phyloP scores from a whole-genome alignment of 2,113 vertebrate genomes.

The Crotophaga sulcirostris region DNA sequence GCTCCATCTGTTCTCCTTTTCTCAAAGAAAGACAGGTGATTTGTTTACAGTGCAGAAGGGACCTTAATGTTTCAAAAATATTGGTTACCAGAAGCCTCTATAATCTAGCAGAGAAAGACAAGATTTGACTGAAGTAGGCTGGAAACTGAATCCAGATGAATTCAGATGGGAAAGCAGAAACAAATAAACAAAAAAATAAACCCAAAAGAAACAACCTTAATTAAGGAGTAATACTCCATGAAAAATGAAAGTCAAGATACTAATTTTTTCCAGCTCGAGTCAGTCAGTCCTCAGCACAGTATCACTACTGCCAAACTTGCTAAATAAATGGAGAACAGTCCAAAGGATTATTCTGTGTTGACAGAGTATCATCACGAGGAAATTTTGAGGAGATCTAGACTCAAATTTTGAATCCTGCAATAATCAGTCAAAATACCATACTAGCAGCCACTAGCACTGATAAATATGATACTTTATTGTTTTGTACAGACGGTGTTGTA shows the following conservation, averaged over 20 bases:
- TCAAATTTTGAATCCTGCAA: neutral
- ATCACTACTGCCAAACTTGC: neutral
- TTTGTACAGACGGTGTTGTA: neutral
- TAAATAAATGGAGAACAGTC: neutral
- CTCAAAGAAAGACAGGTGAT: neutral
- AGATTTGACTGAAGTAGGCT: neutral
- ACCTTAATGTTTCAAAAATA: neutral
- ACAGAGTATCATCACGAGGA: neutral
- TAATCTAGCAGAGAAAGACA: neutral
- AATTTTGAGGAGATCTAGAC: neutral
- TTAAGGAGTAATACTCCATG: neutral
- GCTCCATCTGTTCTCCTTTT: slow-evolving; percentile 23
- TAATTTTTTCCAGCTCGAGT: neutral
- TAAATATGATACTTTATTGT: neutral
- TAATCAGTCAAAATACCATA: neutral
- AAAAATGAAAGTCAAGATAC: neutral
- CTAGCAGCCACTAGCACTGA: neutral
- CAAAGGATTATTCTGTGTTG: neutral
- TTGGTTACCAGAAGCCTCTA: neutral
- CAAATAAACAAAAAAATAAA: neutral
- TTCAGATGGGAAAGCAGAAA: neutral
- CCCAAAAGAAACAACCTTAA: neutral
- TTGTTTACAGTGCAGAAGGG: neutral
- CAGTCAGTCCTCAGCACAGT: neutral
- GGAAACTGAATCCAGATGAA: neutral